Evolutionary conservation across 2,797 vertebrate genomes (phyloP), one percentile per base, ranked within the genome.

Genomic region (Sebastiscus albofasciatus): DNA sequence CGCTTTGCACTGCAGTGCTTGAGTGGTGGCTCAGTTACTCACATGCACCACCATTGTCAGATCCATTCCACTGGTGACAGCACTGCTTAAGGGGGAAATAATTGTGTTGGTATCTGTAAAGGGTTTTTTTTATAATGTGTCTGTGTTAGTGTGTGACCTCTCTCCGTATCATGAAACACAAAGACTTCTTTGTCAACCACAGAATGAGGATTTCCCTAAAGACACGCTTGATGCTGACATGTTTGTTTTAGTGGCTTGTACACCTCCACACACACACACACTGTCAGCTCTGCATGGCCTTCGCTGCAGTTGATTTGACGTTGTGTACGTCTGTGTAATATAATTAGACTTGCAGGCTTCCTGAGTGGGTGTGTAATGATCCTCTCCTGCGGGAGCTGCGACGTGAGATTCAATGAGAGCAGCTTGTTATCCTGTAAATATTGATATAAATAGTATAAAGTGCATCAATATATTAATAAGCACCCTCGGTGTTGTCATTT

Each of bases 341-440:
- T 77, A 88, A 88, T 89, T 87, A 81, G 77, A 80, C 65, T 49
- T 27, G 54, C 61, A 64, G 64, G 20, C 68, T 62, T 69, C 61
- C 46, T 74, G 65, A 84, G 74, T 77, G 55, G 62, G 33, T 75
- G 67, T 83, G 68, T 70, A 79, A 85, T 84, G 36, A 75, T 60
- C 27, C n/a, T 78, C 39, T 82, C 64, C 67, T 58, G 56, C 0
- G 1, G 62, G 64, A 87, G 49, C 67, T 27, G 12, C 5, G 4
- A 46, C 10, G 6, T 62, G 31, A 61, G 22, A 81, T 75, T 73
- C 14, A 77, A 60, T 73, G 58, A 64, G 16, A 75, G 73, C 29
- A 65, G 55, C 54, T 60, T 60, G 16, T 74, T 59, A 75, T 79
- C 34, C 9, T 70, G 62, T 39, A 86, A 85, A 81, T 73, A 83